phyloP scores from a whole-genome alignment of 2,888 invertebrate genomes.

The Philereme transversata region DNA sequence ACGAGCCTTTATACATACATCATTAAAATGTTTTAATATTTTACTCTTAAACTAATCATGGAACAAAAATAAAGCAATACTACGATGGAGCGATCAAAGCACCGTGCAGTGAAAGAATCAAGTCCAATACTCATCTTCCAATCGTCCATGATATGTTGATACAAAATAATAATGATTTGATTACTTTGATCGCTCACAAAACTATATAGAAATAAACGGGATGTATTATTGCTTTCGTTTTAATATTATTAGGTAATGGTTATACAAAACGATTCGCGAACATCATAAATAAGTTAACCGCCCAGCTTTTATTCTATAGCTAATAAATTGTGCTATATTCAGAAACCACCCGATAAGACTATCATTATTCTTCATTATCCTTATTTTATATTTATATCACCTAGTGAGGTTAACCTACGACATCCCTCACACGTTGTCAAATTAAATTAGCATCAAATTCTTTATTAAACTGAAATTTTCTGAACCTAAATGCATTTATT shows the following conservation, averaged over 20 bases:
- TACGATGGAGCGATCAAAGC: slow-evolving; percentile 51
- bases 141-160: slow-evolving; percentile 65
- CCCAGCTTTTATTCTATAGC: slow-evolving; percentile 65
- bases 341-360: slow-evolving; percentile 61
- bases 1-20: slow-evolving; percentile 9
- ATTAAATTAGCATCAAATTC: slow-evolving; percentile 7
- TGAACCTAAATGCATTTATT: slow-evolving; percentile 15
- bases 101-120: slow-evolving; percentile 37
- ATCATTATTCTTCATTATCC: slow-evolving; percentile 61
- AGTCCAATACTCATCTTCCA: slow-evolving; percentile 41
- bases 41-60: slow-evolving; percentile 42
- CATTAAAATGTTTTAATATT: background rate
- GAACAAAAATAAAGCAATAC: slow-evolving; percentile 76
- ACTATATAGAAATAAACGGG: slow-evolving; percentile 35
- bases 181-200: slow-evolving; percentile 46
- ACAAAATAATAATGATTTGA: slow-evolving; percentile 36
- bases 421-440: slow-evolving; percentile 62
- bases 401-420: slow-evolving; percentile 80
- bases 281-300: slow-evolving; percentile 46
- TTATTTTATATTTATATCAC: slow-evolving; percentile 71
- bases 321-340: slow-evolving; percentile 78
- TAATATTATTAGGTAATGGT: slow-evolving; percentile 48
- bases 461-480: background rate
- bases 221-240: slow-evolving; percentile 59
- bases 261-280: slow-evolving; percentile 50